Evolutionary conservation across 1,140 invertebrate species (phyloP).

Genomic region (Lordiphosa clarofinis): DNA sequence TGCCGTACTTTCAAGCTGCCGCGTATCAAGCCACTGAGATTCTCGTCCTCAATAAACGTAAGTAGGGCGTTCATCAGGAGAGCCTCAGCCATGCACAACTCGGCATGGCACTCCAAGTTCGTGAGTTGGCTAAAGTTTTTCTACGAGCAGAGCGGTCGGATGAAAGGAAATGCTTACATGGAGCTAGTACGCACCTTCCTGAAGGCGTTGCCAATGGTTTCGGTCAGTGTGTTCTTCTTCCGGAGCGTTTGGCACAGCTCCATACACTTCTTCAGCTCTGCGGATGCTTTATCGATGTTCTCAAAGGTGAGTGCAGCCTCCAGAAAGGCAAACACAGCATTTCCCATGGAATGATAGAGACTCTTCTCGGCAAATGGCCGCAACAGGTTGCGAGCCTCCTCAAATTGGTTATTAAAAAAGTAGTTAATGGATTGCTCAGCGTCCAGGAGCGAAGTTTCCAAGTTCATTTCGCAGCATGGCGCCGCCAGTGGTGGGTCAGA

Average conservation of each 20-base stretch:
- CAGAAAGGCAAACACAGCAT: conserved; percentile 92
- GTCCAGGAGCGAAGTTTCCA: conserved; percentile 85
- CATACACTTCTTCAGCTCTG: conserved; percentile 87
- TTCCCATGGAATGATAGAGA: conserved; percentile 95
- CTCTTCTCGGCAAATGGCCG: conserved; percentile 89
- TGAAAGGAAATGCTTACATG: neutral
- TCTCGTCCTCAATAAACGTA: conserved; percentile 97
- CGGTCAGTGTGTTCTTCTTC: conserved; percentile 86
- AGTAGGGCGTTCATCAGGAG: conserved; percentile 92
- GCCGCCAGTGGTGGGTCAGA: neutral
- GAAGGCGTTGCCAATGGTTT: conserved; percentile 90
- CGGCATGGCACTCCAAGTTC: conserved; percentile 94
- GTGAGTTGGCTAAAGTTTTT: conserved; percentile 89
- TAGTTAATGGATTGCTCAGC: conserved; percentile 86
- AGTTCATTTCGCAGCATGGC: conserved; percentile 80
- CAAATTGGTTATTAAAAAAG: conserved; percentile 94
- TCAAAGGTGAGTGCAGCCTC: conserved; percentile 97
- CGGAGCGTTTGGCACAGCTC: conserved; percentile 88
- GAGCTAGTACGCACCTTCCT: conserved; percentile 80
- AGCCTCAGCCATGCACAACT: conserved; percentile 95
- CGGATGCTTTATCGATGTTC: conserved; percentile 87
- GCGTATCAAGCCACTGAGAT: conserved; percentile 94
- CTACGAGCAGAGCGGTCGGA: conserved; percentile 52
- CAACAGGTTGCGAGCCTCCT: conserved; percentile 87
- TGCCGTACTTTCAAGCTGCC: conserved; percentile 95